Conservation (phyloP, 2,797 vertebrate genomes). For the Prunella strophiata region DNA sequence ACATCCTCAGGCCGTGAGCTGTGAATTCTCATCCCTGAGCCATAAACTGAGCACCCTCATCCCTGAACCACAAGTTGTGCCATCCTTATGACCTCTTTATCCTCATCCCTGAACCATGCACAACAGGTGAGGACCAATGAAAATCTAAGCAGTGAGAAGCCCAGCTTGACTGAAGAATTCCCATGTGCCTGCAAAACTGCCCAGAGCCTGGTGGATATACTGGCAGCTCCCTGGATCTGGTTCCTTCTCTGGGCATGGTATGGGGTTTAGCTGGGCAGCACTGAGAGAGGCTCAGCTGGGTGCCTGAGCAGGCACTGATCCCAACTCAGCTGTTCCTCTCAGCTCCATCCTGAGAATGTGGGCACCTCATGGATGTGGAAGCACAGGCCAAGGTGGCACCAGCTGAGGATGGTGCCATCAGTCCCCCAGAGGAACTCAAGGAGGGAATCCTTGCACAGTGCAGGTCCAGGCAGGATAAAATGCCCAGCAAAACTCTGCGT, state of each 20-base stretch:
- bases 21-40: neutral
- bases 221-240: fast-evolving
- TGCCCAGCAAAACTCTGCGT: fast-evolving
- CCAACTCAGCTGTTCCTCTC: neutral
- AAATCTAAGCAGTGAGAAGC: neutral
- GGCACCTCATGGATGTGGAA: neutral
- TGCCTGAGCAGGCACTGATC: neutral
- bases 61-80: neutral
- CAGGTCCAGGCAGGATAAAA: neutral
- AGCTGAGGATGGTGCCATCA: neutral
- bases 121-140: neutral
- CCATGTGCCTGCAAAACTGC: neutral
- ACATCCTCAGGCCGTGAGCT: neutral
- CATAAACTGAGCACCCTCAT: neutral
- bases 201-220: neutral
- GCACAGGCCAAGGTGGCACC: neutral
- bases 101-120: neutral
- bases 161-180: neutral
- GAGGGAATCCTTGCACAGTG: neutral
- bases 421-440: fast-evolving
- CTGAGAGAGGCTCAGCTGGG: neutral
- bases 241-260: fast-evolving
- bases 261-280: fast-evolving
- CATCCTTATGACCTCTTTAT: neutral
- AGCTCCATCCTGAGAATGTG: neutral